phyloP scores from a whole-genome alignment of 2,797 vertebrate species.

The Brotula barbata region DNA sequence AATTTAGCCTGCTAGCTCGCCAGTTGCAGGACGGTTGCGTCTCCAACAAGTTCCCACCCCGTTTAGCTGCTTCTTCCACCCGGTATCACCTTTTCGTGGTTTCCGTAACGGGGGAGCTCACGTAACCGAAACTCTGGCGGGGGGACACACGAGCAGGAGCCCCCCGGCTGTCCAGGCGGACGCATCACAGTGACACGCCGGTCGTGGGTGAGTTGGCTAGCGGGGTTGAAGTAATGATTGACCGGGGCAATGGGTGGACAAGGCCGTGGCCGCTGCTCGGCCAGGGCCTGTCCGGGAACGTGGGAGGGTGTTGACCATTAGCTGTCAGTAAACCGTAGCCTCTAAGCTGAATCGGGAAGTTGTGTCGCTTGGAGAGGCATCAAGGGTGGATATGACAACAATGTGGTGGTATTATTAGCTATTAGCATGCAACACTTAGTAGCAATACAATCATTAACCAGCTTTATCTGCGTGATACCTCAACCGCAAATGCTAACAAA shows the following conservation, averaged over 20 bases:
- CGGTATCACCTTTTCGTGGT: constrained; percentile 18
- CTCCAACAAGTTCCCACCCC: constrained; percentile 18
- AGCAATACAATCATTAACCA: constrained; percentile 18
- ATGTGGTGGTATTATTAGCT: constrained; percentile 52
- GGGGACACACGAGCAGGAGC: constrained; percentile 56
- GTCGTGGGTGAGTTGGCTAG: constrained; percentile 73
- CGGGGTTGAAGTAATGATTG: constrained; percentile 35
- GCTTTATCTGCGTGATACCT: constrained; percentile 50
- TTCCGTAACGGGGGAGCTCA: constrained; percentile 40
- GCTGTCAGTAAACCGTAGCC: constrained; percentile 39
- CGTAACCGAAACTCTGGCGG: constrained; percentile 76
- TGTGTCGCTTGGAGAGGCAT: constrained; percentile 49
- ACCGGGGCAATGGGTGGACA: constrained; percentile 42
- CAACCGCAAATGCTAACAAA: too few species aligned
- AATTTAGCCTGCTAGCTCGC: constrained; percentile 48
- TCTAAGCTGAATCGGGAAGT: constrained; percentile 70
- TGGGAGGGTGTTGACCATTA: constrained; percentile 50
- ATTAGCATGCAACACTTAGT: constrained; percentile 28
- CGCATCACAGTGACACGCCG: constrained; percentile 70
- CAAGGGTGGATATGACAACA: constrained; percentile 51
- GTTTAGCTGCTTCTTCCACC: constrained; percentile 11
- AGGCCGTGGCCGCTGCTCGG: constrained; percentile 64
- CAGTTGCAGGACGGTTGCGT: constrained; percentile 47
- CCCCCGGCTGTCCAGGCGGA: constrained; percentile 75
- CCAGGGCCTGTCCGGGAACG: constrained; percentile 44